Evolutionary conservation across 2,888 invertebrate species (phyloP).

Genomic region (Athrips mouffetella): DNA sequence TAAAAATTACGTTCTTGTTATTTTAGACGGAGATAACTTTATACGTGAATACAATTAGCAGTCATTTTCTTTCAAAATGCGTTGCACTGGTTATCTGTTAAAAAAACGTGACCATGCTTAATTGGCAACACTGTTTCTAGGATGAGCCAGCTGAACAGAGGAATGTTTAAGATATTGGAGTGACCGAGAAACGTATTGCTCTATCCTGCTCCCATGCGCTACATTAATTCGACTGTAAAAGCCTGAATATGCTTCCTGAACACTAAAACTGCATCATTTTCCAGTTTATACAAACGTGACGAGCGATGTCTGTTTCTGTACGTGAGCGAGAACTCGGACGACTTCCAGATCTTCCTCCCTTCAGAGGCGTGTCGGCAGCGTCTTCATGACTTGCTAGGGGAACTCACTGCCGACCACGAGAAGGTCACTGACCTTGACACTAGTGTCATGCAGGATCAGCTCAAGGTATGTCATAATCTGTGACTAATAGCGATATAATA

Average conservation of each 20-base stretch:
- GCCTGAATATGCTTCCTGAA: conserved; percentile 11
- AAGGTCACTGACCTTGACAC: conserved; percentile 87
- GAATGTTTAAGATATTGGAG: no score
- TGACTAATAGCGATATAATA: not conserved
- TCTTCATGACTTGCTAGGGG: conserved; percentile 90
- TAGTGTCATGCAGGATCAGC: conserved; percentile 84
- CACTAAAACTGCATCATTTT: conserved; percentile 13
- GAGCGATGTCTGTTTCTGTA: conserved; percentile 97
- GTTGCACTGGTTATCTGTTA: no score
- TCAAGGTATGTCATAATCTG: conserved; percentile 75
- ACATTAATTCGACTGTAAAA: not conserved
- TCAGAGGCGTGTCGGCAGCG: conserved; percentile 90
- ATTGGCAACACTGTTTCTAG: no score
- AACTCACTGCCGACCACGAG: conserved; percentile 93
- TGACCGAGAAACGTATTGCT: no score
- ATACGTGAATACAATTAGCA: no score
- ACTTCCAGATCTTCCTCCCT: conserved; percentile 98
- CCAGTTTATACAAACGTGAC: conserved; percentile 95
- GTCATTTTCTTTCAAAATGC: no score
- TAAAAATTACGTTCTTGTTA: no score
- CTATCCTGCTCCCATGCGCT: no score
- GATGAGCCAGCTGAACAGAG: no score
- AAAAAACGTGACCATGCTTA: no score
- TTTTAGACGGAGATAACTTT: no score
- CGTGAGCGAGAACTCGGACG: conserved; percentile 98